A percentile compares a stretch with the other conserved stretches of the same genome.
These are phyloP conservation scores for Drosophila nannoptera DNA, from an alignment of 1,140 invertebrate genomes.

Conservation along the genomic window DNA sequence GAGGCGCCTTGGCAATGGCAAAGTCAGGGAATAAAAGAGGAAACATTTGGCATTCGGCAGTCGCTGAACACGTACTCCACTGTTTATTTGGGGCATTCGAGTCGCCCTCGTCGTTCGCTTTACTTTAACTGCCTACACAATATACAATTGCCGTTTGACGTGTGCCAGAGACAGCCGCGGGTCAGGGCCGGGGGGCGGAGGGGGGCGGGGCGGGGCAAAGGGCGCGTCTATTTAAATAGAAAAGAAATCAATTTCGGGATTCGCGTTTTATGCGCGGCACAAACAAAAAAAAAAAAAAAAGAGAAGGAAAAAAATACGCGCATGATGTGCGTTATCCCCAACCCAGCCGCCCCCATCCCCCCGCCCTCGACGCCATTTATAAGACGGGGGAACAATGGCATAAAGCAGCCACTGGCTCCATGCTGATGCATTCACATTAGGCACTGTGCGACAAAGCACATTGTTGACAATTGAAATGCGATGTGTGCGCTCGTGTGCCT, in stretches of 20 bases:
- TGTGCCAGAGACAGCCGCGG: conserved; percentile 43
- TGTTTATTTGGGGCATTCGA: conserved; percentile 75
- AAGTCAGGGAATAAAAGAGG: not conserved
- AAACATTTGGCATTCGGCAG: not conserved
- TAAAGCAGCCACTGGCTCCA: conserved; percentile 45
- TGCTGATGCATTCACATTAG: conserved; percentile 61
- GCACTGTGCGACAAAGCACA: conserved; percentile 35
- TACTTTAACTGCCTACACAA: conserved; percentile 66
- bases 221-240: conserved; percentile 69
- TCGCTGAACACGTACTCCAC: conserved; percentile 3
- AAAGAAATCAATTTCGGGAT: conserved; percentile 70
- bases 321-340: conserved; percentile 57
- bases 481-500: conserved; percentile 49
- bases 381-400: conserved; percentile 29
- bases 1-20: conserved; percentile 22
- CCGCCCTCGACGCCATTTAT: not conserved
- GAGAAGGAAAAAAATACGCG: conserved; percentile 28
- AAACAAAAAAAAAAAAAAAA: conserved; percentile 50
- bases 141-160: conserved; percentile 57
- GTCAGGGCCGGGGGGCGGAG: not conserved
- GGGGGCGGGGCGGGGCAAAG: conserved; percentile 12
- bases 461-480: conserved; percentile 71
- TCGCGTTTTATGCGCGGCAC: conserved; percentile 69
- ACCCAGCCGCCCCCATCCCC: no score
- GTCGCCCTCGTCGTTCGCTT: conserved; percentile 46